phyloP scores from a whole-genome alignment of 2,113 vertebrate species.

The Alaudala cheleensis region DNA sequence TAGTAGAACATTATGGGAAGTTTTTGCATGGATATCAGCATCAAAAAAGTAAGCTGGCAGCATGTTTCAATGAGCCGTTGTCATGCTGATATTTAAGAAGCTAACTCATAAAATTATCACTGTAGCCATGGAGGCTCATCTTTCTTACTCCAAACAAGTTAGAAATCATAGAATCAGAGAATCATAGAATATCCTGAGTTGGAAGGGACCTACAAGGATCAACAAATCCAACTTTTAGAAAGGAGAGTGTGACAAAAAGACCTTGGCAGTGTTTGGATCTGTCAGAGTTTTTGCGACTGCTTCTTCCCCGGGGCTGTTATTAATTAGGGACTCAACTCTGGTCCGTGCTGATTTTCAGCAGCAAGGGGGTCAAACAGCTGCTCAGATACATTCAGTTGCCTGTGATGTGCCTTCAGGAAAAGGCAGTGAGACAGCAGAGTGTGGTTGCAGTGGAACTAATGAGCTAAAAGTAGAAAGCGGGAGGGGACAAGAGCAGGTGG shows the following conservation, averaged over 20 bases:
- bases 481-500: slow-evolving; percentile 59
- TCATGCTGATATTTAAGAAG: neutral
- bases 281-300: neutral
- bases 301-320: neutral
- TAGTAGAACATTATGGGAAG: neutral
- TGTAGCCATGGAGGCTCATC: neutral
- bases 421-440: neutral
- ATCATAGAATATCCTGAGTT: neutral
- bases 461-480: slow-evolving; percentile 50
- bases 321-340: neutral
- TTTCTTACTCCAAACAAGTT: neutral
- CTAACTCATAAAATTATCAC: slow-evolving; percentile 14
- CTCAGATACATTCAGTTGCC: neutral
- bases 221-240: neutral
- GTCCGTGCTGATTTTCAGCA: neutral
- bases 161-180: neutral
- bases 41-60: neutral
- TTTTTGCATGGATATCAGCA: neutral
- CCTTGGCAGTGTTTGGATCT: neutral
- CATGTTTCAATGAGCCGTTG: neutral
- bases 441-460: neutral
- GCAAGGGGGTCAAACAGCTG: neutral
- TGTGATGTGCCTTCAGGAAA: neutral
- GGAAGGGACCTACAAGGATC: neutral
- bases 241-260: neutral